Evolutionary conservation across 2,113 vertebrate species (phyloP), one percentile per base, ranked within the genome.

Genomic region (Glaucidium brasilianum): DNA sequence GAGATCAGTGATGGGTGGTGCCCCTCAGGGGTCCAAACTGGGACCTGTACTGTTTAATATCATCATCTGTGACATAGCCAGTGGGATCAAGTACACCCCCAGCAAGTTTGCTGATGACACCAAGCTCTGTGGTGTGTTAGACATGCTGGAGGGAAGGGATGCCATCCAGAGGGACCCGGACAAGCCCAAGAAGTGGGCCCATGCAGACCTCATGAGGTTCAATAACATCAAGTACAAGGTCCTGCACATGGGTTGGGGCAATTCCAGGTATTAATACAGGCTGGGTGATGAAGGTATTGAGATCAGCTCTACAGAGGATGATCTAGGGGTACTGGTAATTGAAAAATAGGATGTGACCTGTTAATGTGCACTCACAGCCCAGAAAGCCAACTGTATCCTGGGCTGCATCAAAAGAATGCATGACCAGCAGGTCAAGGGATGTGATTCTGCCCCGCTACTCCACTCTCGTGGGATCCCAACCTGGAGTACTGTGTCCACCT

Each of bases 21-120:
- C 25, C 8, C 19, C 39, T 9, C 16, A 37, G 60, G 8, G 19
- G 6, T 47, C 47, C 2, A 0, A 53, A 49, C 0, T 30, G 35
- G 14, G 17, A 62, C 16, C 49, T 55, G 32, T 13, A 35, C 14
- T 43, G 25, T 53, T 72, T 39, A 64, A 39, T 73, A 41, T 12
- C 21, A 50, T 86, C 10, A 67, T 69, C 20, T 35, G 16, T 59
- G 69, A 73, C 45, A 73, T 0, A 27, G 34, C 50, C 22, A 78
- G 18, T 22, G 7, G 25, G 15, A 63, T 35, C 0, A 3, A 73
- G 30, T 34, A 20, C 27, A 66, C 6, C 13, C 15, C 53, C 52
- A 41, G 34, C 15, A 68, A 32, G 8, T 47, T 6, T 60, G 55
- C 25, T 20, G 17, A 58, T 14, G 11, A n/a, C 32, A 49, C 16